phyloP scores from a whole-genome alignment of 1,140 invertebrate species.

The Liolophura sinensis region DNA sequence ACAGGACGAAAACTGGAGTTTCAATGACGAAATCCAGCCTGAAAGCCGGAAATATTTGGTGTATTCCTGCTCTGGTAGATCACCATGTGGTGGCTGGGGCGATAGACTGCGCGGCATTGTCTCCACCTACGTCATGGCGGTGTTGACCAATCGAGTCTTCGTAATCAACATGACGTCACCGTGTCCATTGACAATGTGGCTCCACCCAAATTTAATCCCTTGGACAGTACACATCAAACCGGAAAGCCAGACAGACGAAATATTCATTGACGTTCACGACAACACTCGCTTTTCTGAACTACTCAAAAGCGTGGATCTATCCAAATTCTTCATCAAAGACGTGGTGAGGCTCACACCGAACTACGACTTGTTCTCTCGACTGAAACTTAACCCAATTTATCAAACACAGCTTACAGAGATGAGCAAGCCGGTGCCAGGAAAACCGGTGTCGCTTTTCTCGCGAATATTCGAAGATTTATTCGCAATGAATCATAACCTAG shows the following conservation, averaged over 20 bases:
- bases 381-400: slow-evolving; percentile 28
- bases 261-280: too few relatives aligned
- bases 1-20: too few relatives aligned
- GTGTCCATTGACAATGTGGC: slow-evolving; percentile 22
- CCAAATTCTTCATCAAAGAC: slow-evolving; percentile 16
- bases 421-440: not conserved
- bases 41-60: slow-evolving; percentile 20
- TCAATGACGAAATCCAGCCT: too few relatives aligned
- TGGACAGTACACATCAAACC: slow-evolving; percentile 14
- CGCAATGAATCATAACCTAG: slow-evolving; percentile 1
- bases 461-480: slow-evolving; percentile 5
- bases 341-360: slow-evolving; percentile 32
- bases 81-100: slow-evolving; percentile 31
- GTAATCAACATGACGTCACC: slow-evolving; percentile 26
- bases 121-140: slow-evolving; percentile 21
- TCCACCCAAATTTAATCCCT: slow-evolving; percentile 18
- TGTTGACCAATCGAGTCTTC: slow-evolving; percentile 21
- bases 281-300: too few relatives aligned
- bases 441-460: not conserved
- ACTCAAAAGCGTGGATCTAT: too few relatives aligned
- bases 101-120: slow-evolving; percentile 32
- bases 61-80: slow-evolving; percentile 23
- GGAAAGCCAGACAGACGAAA: too few relatives aligned
- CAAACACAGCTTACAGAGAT: slow-evolving; percentile 1
- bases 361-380: slow-evolving; percentile 29